Conservation (phyloP, 2,888 invertebrate species). For the Amiota minor region DNA sequence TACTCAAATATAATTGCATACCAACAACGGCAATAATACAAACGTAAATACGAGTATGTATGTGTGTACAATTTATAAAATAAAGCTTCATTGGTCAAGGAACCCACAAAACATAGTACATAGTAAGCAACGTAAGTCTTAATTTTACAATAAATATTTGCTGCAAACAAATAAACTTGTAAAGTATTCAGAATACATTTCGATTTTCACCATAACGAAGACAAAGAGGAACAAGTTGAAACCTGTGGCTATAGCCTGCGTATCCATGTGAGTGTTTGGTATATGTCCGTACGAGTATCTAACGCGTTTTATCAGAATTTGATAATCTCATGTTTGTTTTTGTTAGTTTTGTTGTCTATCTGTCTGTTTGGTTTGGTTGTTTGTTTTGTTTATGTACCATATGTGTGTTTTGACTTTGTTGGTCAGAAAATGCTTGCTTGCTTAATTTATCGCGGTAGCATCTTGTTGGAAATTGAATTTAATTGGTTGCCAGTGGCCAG, state of each 20-base stretch:
- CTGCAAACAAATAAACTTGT: slow-evolving; percentile 63
- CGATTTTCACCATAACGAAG: slow-evolving; percentile 24
- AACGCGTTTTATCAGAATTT: slow-evolving; percentile 55
- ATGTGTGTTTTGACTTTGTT: slow-evolving; percentile 35
- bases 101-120: neutral
- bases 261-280: slow-evolving; percentile 10
- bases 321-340: slow-evolving; percentile 59
- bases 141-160: slow-evolving; percentile 69
- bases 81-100: slow-evolving; percentile 11
- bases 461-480: slow-evolving; percentile 64
- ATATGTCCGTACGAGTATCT: slow-evolving; percentile 31
- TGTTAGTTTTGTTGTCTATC: slow-evolving; percentile 43
- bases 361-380: slow-evolving; percentile 26
- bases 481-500: slow-evolving; percentile 63
- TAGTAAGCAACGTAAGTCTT: slow-evolving; percentile 56
- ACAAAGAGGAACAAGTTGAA: slow-evolving; percentile 41
- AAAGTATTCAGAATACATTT: slow-evolving; percentile 54
- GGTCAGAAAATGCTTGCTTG: slow-evolving; percentile 54
- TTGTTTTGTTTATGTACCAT: slow-evolving; percentile 31
- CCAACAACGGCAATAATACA: neutral
- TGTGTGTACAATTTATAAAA: too few species aligned
- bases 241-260: slow-evolving; percentile 33
- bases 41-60: neutral
- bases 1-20: neutral
- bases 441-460: slow-evolving; percentile 67